These are phyloP conservation scores for Psittacus erithacus DNA, from an alignment of 2,113 vertebrate species.

Conservation along the genomic window DNA sequence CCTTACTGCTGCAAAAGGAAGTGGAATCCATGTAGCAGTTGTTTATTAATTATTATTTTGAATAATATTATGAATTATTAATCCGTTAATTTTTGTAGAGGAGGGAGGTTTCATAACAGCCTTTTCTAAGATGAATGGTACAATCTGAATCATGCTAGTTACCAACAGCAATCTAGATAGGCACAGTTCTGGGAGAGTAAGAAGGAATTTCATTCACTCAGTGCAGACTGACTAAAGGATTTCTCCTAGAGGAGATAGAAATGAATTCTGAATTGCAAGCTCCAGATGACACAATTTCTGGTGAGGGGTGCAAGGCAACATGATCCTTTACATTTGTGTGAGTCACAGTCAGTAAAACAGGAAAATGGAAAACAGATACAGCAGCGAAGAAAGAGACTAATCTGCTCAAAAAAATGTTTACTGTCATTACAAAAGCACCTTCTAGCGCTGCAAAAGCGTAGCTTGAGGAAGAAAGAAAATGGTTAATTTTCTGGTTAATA, in stretches of 20 bases:
- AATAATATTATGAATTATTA: too few species aligned
- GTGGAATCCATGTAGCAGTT: neutral
- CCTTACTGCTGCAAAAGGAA: neutral
- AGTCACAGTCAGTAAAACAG: neutral
- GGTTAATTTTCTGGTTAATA: neutral
- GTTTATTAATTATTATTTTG: neutral
- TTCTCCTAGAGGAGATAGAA: neutral
- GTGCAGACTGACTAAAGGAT: neutral
- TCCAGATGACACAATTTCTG: neutral
- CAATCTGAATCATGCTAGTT: neutral
- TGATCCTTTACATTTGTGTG: neutral
- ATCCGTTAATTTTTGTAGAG: neutral
- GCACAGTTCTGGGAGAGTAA: neutral
- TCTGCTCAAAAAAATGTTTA: neutral
- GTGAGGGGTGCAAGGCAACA: neutral
- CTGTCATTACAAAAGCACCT: neutral
- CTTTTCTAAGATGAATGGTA: neutral
- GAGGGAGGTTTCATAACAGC: neutral
- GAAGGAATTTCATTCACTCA: constrained; percentile 8
- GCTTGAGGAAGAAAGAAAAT: neutral
- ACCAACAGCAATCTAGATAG: neutral
- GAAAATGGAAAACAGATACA: neutral
- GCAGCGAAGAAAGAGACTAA: neutral
- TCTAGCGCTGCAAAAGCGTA: neutral
- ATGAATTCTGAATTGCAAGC: neutral